Evolutionary conservation across 1,140 invertebrate species (phyloP).

Genomic region (Polypedilum vanderplanki): DNA sequence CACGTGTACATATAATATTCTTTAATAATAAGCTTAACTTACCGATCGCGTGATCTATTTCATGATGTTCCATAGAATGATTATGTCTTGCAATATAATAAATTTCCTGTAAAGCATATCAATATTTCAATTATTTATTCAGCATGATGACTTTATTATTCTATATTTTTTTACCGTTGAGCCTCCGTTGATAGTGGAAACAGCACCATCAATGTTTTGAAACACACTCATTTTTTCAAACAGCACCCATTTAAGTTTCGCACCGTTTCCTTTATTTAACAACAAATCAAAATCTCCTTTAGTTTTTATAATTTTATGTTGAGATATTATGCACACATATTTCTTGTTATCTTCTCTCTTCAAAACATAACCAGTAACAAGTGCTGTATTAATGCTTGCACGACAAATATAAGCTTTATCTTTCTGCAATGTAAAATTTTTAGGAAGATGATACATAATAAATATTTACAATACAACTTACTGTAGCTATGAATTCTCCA

Average conservation of each 20-base stretch:
- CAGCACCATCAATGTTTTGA: not conserved
- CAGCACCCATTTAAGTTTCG: conserved; percentile 60
- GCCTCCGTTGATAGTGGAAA: not conserved
- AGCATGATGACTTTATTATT: not conserved
- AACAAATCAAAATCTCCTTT: conserved; percentile 64
- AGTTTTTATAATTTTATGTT: conserved; percentile 50
- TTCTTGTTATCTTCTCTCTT: conserved; percentile 46
- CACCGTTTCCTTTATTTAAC: conserved; percentile 68
- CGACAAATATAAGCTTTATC: conserved; percentile 65
- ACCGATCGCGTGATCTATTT: conserved; percentile 42
- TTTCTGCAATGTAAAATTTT: conserved; percentile 33
- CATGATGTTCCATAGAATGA: conserved; percentile 38
- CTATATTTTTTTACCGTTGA: conserved; percentile 7
- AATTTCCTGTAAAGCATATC: not conserved
- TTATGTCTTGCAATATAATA: conserved; percentile 48
- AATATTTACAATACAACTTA: conserved; percentile 35
- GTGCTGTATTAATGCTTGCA: conserved; percentile 58
- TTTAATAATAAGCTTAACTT: not conserved
- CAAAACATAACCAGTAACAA: conserved; percentile 59
- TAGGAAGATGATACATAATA: no score
- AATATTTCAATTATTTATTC: not conserved
- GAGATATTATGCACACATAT: conserved; percentile 55
- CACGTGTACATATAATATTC: not conserved
- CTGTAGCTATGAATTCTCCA: conserved; percentile 45
- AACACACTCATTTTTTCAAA: conserved; percentile 57